These are phyloP conservation scores for Dasyprocta punctata DNA, from an alignment of 2,113 vertebrate genomes.

Conservation along the genomic window DNA sequence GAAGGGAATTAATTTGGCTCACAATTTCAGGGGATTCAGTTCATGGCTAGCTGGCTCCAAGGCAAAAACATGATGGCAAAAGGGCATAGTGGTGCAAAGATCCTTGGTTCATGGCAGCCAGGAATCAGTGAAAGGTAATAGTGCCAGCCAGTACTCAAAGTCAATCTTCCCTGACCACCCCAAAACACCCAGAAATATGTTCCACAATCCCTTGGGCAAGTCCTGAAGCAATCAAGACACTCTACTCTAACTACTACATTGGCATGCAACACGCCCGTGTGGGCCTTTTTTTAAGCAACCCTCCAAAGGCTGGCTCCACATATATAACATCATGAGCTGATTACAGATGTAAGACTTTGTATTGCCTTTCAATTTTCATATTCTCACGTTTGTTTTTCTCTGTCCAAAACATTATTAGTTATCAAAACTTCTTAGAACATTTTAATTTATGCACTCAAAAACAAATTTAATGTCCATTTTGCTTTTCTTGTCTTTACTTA, in stretches of 20 bases:
- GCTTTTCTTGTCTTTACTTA: background rate
- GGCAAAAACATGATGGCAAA: background rate
- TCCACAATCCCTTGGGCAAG: background rate
- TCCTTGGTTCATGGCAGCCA: background rate
- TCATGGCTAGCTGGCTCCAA: background rate
- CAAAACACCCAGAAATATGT: background rate
- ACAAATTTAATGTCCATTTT: constrained; percentile 8
- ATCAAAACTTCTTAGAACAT: background rate
- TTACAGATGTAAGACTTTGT: background rate
- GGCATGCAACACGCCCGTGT: background rate
- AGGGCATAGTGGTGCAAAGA: background rate
- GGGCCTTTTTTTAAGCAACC: background rate
- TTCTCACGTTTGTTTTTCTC: background rate
- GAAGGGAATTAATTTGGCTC: background rate
- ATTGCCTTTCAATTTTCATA: background rate
- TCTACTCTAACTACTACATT: background rate
- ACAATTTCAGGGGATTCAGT: background rate
- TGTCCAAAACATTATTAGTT: background rate
- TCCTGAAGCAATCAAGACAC: no score
- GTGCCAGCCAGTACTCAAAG: background rate
- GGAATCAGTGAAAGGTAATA: background rate
- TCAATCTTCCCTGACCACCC: background rate
- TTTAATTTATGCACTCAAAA: background rate
- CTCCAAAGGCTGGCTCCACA: background rate
- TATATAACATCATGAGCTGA: background rate